Evolutionary conservation across 2,797 vertebrate species (phyloP).

Genomic region (Sebastes ruberrimus): DNA sequence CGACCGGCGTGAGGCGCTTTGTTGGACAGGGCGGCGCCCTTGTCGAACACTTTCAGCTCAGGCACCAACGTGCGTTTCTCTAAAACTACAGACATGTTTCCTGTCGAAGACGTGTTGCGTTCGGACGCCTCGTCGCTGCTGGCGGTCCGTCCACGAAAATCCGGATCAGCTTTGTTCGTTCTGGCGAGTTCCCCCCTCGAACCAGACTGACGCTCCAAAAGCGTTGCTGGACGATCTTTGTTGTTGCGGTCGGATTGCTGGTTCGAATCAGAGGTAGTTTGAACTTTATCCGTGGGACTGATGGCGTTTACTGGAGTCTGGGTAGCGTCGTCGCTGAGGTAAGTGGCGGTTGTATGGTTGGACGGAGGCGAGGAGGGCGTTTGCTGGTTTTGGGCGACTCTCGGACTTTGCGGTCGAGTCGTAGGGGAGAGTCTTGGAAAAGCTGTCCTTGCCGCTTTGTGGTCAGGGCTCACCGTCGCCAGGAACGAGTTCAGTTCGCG

Average conservation of each 20-base stretch:
- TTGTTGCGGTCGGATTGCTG: conserved; percentile 28
- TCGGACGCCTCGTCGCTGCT: neutral
- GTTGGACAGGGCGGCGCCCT: conserved; percentile 1
- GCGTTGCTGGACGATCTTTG: neutral
- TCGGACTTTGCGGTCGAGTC: neutral
- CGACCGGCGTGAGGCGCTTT: neutral
- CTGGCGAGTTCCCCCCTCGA: neutral
- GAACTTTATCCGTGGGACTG: neutral
- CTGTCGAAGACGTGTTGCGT: neutral
- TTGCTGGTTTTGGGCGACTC: conserved; percentile 6
- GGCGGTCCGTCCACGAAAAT: neutral
- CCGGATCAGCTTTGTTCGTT: neutral
- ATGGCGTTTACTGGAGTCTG: neutral
- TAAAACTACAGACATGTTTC: conserved; percentile 67
- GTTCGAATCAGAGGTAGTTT: conserved; percentile 50
- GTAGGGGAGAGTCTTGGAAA: neutral
- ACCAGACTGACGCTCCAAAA: neutral
- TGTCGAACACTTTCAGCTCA: conserved; percentile 79
- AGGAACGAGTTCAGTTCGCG: conserved; percentile 83
- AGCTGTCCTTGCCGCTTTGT: conserved; percentile 8
- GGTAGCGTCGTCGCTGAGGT: conserved; percentile 15
- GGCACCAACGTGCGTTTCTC: conserved; percentile 83
- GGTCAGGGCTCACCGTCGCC: conserved; percentile 59
- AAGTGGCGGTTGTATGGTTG: conserved; percentile 3
- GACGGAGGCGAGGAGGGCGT: neutral